Percentiles rank a stretch among this genome's conserved stretches.
phyloP scores from a whole-genome alignment of 2,888 invertebrate species.

The Nudaria mundana region DNA sequence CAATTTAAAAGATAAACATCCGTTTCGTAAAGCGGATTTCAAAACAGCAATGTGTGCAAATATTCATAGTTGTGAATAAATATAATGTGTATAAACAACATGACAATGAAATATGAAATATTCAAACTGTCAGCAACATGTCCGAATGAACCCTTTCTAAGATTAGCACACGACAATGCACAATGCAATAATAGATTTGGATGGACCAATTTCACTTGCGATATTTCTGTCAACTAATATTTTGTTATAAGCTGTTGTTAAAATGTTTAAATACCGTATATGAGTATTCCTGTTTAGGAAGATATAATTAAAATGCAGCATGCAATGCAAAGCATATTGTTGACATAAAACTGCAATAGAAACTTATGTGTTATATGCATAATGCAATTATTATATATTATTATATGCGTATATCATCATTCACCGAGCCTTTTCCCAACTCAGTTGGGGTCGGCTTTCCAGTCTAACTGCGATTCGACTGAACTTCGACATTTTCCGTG shows the following conservation, averaged over 20 bases:
- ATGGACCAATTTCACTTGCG: slow-evolving; percentile 37
- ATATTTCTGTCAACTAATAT: slow-evolving; percentile 32
- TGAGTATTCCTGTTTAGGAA: slow-evolving; percentile 1
- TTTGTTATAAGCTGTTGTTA: slow-evolving; percentile 20
- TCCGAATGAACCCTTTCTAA: slow-evolving; percentile 40
- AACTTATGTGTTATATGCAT: too few species aligned
- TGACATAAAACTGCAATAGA: too few species aligned
- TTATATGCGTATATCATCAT: too few species aligned
- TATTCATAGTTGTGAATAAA: slow-evolving; percentile 57
- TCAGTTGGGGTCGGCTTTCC: too few species aligned
- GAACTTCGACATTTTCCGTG: too few species aligned
- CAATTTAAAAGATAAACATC: slow-evolving; percentile 67
- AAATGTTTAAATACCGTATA: slow-evolving; percentile 21
- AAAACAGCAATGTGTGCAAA: slow-evolving; percentile 58
- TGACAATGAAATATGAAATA: slow-evolving; percentile 58
- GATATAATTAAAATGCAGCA: slow-evolving; percentile 6
- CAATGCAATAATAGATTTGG: slow-evolving; percentile 28
- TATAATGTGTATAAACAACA: slow-evolving; percentile 72
- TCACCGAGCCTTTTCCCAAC: too few species aligned
- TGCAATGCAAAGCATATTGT: background rate
- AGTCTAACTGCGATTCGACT: too few species aligned
- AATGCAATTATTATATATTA: too few species aligned
- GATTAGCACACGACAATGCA: slow-evolving; percentile 42
- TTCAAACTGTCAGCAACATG: slow-evolving; percentile 50
- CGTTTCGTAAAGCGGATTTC: slow-evolving; percentile 48